Percentiles rank a stretch among this genome's conserved stretches.
Evolutionary conservation across 2,888 invertebrate species (phyloP).

Genomic region (Phorcus lineatus): DNA sequence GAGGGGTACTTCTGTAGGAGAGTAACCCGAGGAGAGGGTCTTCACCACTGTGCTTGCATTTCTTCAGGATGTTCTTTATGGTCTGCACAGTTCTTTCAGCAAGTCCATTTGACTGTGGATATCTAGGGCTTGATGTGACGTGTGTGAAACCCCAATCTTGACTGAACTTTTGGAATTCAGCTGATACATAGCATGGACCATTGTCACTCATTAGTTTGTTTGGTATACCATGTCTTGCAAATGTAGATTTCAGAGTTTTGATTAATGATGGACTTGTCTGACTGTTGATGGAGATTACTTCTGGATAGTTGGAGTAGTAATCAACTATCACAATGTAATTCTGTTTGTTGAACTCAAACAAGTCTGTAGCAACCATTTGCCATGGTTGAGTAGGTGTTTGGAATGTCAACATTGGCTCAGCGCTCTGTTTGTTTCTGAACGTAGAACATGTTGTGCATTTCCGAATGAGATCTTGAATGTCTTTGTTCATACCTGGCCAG

Average conservation of each 20-base stretch:
- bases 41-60: constrained; percentile 10
- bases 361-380: neutral
- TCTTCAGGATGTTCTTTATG: constrained; percentile 36
- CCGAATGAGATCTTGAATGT: constrained; percentile 22
- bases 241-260: constrained; percentile 6
- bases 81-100: constrained; percentile 36
- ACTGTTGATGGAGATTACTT: constrained; percentile 5
- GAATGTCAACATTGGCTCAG: neutral
- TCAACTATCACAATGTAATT: constrained; percentile 24
- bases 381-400: neutral
- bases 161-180: constrained; percentile 28
- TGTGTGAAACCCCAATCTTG: constrained; percentile 28
- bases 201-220: constrained; percentile 26
- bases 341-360: constrained; percentile 15
- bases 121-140: constrained; percentile 29
- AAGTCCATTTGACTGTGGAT: constrained; percentile 34
- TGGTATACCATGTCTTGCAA: constrained; percentile 30
- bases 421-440: neutral
- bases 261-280: neutral
- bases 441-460: too few species aligned
- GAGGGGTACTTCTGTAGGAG: constrained; percentile 36
- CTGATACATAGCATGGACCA: constrained; percentile 24
- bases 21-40: constrained; percentile 29
- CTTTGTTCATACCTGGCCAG: constrained; percentile 29
- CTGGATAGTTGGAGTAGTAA: constrained; percentile 19